phyloP scores from a whole-genome alignment of 2,113 vertebrate genomes.

The Epinephelus fuscoguttatus region DNA sequence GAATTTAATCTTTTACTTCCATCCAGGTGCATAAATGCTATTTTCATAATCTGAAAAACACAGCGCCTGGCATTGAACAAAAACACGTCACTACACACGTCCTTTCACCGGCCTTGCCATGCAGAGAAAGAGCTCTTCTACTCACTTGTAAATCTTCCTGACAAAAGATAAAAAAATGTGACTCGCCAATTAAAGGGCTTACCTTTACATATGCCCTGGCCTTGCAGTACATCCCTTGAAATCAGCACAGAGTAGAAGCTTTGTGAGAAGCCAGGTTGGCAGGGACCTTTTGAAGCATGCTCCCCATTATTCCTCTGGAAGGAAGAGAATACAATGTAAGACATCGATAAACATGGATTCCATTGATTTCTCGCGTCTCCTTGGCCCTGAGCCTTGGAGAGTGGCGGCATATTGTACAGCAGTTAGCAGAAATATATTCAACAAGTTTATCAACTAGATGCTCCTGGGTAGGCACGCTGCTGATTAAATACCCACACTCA shows the following conservation, averaged over 20 bases:
- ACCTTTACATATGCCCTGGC: conserved; percentile 81
- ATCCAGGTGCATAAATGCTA: not conserved
- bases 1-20: not conserved
- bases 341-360: conserved; percentile 69
- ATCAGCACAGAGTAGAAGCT: conserved; percentile 84
- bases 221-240: conserved; percentile 83
- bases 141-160: not conserved
- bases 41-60: conserved; percentile 3
- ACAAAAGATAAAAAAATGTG: conserved; percentile 33
- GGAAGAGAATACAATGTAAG: conserved; percentile 61
- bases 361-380: conserved; percentile 57
- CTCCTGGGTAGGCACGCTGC: not conserved
- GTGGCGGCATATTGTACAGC: not conserved
- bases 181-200: conserved; percentile 53
- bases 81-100: not conserved
- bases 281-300: conserved; percentile 73
- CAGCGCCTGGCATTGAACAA: not conserved
- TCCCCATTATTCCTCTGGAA: conserved; percentile 84
- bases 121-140: not conserved
- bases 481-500: conserved; percentile 19
- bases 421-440: conserved; percentile 37
- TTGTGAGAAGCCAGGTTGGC: conserved; percentile 85
- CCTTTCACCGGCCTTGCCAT: not conserved
- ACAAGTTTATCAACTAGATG: conserved; percentile 53
- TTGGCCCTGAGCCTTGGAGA: conserved; percentile 20